Base-by-base conservation (phyloP, 1,140 invertebrate genomes). In the Scaptomyza hsui region DNA sequence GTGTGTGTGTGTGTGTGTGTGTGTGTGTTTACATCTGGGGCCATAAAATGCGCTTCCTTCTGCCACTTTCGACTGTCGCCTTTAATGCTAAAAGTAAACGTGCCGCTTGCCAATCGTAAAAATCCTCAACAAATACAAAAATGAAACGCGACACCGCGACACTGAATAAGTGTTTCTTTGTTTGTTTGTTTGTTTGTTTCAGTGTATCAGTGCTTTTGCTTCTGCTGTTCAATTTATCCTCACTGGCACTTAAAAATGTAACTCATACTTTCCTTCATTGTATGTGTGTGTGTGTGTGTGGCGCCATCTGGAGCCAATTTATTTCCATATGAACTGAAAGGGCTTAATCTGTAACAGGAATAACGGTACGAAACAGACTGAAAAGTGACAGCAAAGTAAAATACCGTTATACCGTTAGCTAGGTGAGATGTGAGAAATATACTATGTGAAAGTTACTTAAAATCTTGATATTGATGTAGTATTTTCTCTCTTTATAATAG, bases 31-130 rank as follows among this genome's bases (percentile, higher is more conserved):
- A 69, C 45, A 67, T 48, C 56, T 72, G 71, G 71, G 49, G 65
- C 24, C 67, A 79, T 72, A 68, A 80, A 75, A 68, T 32, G 35
- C n/a, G 55, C 63, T 63, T 12, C 21, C 10, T 29, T 42, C 13
- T 19, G 26, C 51, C 18, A 35, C 29, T 68, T 69, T 52, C 26
- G 44, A 32, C 41, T 48, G n/a, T 55, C 62, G 59, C 56, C 60
- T 78, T 78, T 78, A 67, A 75, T 61, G 60, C 75, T 78, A 83
- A 78, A 82, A 78, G 65, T 75, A 64, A 77, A 82, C 75, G 79
- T 82, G 78, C 77, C 65, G 47, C 56, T 47, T 75, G 59, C 65
- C 64, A 76, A 72, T 80, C 77, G 61, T 75, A 68, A 80, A 75
- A 72, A 70, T 51, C 62, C 76, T 35, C 55, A 53, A 12, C 19